Percentiles rank a stretch among this genome's conserved stretches.
Evolutionary conservation across 92 coral and sea anemone genomes (phyloP).

Genomic region (Meandrina meandrites): DNA sequence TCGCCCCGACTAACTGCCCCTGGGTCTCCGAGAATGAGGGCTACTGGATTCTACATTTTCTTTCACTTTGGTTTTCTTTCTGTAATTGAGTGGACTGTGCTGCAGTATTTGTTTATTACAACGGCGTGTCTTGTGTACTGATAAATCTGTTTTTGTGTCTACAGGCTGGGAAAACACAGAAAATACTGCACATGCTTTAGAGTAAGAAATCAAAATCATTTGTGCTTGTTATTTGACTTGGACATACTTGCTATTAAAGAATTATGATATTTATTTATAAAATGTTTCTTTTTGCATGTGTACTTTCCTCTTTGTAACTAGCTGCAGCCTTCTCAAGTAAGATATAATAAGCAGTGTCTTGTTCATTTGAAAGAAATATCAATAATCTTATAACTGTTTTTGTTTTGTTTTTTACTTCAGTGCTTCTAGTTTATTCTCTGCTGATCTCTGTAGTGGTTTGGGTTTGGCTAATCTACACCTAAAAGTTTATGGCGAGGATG

Average conservation of each 20-base stretch:
- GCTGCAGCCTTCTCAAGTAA: background rate
- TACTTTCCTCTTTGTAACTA: background rate
- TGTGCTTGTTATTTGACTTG: background rate
- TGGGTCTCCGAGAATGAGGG: too few species aligned
- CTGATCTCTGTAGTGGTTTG: constrained; percentile 69
- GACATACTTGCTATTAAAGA: too few species aligned
- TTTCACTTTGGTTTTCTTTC: background rate
- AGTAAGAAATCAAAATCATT: constrained; percentile 31
- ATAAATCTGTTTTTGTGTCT: background rate
- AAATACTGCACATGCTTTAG: constrained; percentile 17
- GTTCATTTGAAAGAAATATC: background rate
- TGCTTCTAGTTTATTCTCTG: constrained; percentile 21
- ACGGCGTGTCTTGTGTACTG: background rate
- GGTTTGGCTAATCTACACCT: constrained; percentile 91
- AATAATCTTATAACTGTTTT: background rate
- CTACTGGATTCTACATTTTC: background rate
- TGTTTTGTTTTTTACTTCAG: background rate
- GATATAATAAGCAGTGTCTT: background rate
- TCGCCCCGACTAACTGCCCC: too few species aligned
- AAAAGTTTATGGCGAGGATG: constrained; percentile 86
- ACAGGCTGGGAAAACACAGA: constrained; percentile 48
- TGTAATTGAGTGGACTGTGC: background rate
- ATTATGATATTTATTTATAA: too few species aligned
- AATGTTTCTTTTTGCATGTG: too few species aligned
- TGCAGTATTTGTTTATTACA: too few species aligned